Base-by-base conservation (phyloP, 2,113 vertebrate species). In the Pachyramphus minor region DNA sequence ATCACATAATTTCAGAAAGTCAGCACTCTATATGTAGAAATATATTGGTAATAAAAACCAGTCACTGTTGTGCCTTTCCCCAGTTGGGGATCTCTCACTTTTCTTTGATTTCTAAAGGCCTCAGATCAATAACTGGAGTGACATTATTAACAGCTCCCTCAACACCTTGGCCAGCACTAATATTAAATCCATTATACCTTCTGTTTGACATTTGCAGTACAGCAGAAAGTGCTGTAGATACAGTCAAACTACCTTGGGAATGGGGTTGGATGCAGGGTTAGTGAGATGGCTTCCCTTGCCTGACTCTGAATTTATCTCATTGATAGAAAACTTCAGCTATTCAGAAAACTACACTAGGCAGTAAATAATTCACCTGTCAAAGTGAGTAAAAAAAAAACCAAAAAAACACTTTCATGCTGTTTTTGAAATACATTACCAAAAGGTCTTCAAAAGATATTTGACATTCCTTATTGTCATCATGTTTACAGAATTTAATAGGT, bases 61-160 rank as follows among this genome's bases (percentile, higher is more conserved):
- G 97, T 93, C 97, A 98, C 96, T 95, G 96, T 96, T 98, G 91
- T 98, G 96, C 95, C 94, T 98, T 98, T 97, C 97, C 97, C 95
- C 97, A 95, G 85, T 90, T 97, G 97, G 96, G 96, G 94, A 97
- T 97, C 97, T 97, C 97, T 98, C 95, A 97, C 98, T 98, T 98
- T 98, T 98, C 97, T 98, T 98, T 97, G 97, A 98, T 98, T 98
- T 97, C 97, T 97, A 98, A 98, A 98, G 97, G 97, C 97, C 98
- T 97, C 97, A 97, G 98, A 98, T 98, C 98, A 98, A 98, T 98
- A 98, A 98, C 97, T 97, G 96, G 95, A 98, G 97, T 98, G 98
- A 98, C 98, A 98, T 98, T 98, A 98, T 98, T 98, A 98, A 98
- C 97, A 98, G 97, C 96, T 98, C 98, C 97, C 98, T 98, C 97